phyloP scores from a whole-genome alignment of 2,797 vertebrate genomes.

The Aldrovandia affinis region DNA sequence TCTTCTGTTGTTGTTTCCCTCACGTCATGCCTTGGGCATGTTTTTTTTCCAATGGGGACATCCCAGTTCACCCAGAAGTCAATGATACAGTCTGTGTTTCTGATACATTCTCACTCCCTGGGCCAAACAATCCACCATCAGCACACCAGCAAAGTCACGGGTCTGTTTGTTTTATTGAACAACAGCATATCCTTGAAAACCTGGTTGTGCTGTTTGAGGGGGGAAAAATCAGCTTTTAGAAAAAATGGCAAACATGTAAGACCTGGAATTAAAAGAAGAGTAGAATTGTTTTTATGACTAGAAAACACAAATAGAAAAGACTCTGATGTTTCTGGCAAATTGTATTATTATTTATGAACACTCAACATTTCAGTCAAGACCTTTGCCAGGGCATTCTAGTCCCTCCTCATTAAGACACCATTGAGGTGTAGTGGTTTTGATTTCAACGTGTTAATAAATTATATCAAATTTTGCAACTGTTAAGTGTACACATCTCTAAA shows the following conservation, averaged over 20 bases:
- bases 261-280: background rate
- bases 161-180: background rate
- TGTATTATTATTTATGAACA: too few species aligned
- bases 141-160: background rate
- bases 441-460: background rate
- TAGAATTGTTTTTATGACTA: background rate
- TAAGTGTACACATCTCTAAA: background rate
- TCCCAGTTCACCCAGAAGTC: background rate
- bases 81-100: background rate
- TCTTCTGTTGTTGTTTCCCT: too few species aligned
- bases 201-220: background rate
- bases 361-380: too few species aligned
- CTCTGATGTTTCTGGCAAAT: too few species aligned
- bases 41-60: background rate
- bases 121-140: background rate
- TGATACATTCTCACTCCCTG: background rate
- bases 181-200: background rate
- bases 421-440: background rate
- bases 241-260: background rate
- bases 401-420: constrained; percentile 9
- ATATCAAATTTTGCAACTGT: background rate
- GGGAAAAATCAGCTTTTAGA: background rate
- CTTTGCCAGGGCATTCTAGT: too few species aligned
- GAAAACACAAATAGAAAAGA: too few species aligned
- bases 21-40: too few species aligned